Base-by-base conservation (phyloP, 2,113 vertebrate genomes). In the Rynchops niger region DNA sequence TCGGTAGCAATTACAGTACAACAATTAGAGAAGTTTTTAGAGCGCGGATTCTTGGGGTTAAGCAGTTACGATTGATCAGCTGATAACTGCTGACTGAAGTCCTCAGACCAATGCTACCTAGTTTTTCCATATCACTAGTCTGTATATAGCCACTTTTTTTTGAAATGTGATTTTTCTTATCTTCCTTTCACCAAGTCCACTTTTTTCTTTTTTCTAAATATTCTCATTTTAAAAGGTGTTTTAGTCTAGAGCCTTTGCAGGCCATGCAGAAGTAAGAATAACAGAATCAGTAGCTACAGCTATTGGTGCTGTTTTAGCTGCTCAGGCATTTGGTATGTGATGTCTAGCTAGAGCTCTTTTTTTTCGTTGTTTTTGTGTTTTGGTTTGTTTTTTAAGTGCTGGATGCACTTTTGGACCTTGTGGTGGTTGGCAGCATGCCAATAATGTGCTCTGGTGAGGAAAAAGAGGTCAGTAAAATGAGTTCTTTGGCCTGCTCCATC, bases 331-430 rank as follows among this genome's bases (percentile, higher is more conserved):
- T 1, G 1, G 11, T 65, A 59, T 0, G 3, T 69, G 56, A 36
- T 67, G 65, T 87, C 32, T 59, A 21, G n/a, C 55, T 83, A 19
- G 73, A 82, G 11, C 8, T 17, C 40, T 58, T 18, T 27, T n/a
- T 59, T 61, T 12, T 47, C 5, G 47, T 47, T 14, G 20, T 58
- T 15, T 23, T 12, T 7, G 27, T 47, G 16, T 55, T 9, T 11
- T 38, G 55, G 47, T 21, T 34, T 79, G 62, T 32, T 62, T 74
- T 69, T 42, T 18, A 58, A 71, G 32, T 72, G 67, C 67, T 91
- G n/a, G 36, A 36, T 82, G 95, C 70, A 42, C 81, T 71, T 86
- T 47, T 91, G 84, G 78, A 76, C 84, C 65, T 34, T 69, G 47
- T 4, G 29, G 55, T 58, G 43, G 13, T 47, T 89, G 89, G 61